A percentile compares a stretch with the other conserved stretches of the same genome.
Evolutionary conservation across 2,797 vertebrate genomes (phyloP).

Genomic region (Malacoraja senta): DNA sequence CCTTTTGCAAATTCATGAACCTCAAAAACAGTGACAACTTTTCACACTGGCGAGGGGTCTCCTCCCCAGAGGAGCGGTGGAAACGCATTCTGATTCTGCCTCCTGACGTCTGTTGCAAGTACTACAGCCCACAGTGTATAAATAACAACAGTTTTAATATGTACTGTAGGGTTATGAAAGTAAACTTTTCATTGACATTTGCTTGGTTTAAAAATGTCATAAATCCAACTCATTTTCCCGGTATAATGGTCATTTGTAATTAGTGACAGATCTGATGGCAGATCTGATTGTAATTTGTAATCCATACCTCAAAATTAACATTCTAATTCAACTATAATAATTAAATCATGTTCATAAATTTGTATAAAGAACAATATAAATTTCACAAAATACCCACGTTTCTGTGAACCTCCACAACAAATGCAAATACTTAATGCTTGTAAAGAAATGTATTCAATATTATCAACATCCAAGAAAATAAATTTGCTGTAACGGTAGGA

Average conservation of each 20-base stretch:
- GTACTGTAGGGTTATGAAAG: background rate
- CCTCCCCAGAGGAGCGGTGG: background rate
- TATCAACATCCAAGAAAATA: background rate
- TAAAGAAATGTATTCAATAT: background rate
- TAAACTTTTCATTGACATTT: background rate
- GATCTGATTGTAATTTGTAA: background rate
- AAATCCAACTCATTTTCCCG: background rate
- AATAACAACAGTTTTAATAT: background rate
- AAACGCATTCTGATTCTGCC: background rate
- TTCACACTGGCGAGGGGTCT: too few species aligned
- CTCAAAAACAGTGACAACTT: background rate
- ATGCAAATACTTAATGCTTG: background rate
- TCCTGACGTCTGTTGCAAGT: background rate
- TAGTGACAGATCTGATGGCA: background rate
- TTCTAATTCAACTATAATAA: background rate
- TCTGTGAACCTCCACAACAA: background rate
- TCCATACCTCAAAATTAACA: background rate
- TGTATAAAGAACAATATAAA: background rate
- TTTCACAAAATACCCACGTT: background rate
- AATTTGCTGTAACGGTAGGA: background rate
- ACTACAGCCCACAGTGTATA: background rate
- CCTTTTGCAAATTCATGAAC: background rate
- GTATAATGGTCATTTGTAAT: background rate
- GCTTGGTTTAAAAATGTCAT: background rate
- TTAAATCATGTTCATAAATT: background rate